Evolutionary conservation across 2,888 invertebrate genomes (phyloP).

Genomic region (Phaedon cochleariae): DNA sequence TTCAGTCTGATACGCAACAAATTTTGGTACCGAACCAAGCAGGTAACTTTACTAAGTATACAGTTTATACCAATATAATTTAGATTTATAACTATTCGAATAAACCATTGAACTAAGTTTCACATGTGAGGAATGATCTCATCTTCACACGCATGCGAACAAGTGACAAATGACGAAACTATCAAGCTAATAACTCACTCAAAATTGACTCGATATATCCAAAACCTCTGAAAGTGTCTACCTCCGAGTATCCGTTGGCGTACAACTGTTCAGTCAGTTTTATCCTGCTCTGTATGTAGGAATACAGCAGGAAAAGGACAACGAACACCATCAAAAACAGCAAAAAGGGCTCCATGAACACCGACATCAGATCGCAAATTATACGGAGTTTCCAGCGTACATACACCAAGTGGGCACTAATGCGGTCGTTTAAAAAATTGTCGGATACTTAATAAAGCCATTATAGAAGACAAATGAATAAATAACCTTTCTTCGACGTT

Average conservation of each 20-base stretch:
- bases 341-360: constrained; percentile 36
- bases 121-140: no score
- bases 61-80: no score
- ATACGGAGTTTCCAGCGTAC: background rate
- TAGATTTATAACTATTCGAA: no score
- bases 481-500: constrained; percentile 9
- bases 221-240: constrained; percentile 20
- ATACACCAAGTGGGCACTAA: background rate
- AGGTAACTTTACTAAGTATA: no score
- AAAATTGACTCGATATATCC: constrained; percentile 6
- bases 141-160: no score
- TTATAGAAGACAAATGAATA: background rate
- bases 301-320: constrained; percentile 43
- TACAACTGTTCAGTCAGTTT: constrained; percentile 30
- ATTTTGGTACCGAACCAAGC: no score
- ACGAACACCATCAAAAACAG: constrained; percentile 42
- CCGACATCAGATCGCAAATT: constrained; percentile 29
- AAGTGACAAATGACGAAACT: no score
- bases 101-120: no score
- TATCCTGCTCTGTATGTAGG: constrained; percentile 42
- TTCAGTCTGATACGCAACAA: no score
- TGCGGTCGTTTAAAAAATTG: background rate
- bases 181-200: constrained; percentile 19
- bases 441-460: constrained; percentile 3
- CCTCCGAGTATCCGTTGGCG: background rate